A percentile compares a stretch with the other conserved stretches of the same genome.
Conservation (phyloP, 2,888 invertebrate genomes). For the Heliconius charithonia region DNA sequence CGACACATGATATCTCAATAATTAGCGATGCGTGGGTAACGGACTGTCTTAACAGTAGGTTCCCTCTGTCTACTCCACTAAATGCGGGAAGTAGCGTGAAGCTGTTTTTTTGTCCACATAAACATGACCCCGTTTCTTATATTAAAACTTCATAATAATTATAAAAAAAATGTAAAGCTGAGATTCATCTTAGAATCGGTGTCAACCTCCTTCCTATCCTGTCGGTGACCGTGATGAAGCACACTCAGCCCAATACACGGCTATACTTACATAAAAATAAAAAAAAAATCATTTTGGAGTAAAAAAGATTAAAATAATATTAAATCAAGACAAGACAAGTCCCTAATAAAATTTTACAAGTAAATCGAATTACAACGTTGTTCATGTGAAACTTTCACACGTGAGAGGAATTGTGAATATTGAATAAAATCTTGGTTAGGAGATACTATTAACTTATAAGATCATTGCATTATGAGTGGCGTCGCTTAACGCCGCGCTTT, state of each 20-base stretch:
- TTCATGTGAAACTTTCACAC: constrained; percentile 1
- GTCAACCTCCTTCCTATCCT: constrained; percentile 23
- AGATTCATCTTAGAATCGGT: constrained; percentile 14
- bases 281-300: background rate
- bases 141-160: background rate
- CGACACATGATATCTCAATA: too few species aligned
- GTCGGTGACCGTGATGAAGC: constrained; percentile 23
- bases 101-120: background rate
- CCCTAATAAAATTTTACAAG: background rate
- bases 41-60: background rate
- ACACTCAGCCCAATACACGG: background rate
- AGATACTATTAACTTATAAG: background rate
- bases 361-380: constrained; percentile 1
- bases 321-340: background rate
- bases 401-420: constrained; percentile 1
- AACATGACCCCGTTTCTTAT: constrained; percentile 1
- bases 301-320: background rate
- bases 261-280: background rate
- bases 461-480: too few species aligned
- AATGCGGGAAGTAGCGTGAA: background rate
- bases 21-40: too few species aligned
- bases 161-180: constrained; percentile 8
- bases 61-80: background rate
- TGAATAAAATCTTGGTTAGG: background rate
- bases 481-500: background rate